Conservation (phyloP, 2,113 vertebrate species). For the Furnarius figulus region DNA sequence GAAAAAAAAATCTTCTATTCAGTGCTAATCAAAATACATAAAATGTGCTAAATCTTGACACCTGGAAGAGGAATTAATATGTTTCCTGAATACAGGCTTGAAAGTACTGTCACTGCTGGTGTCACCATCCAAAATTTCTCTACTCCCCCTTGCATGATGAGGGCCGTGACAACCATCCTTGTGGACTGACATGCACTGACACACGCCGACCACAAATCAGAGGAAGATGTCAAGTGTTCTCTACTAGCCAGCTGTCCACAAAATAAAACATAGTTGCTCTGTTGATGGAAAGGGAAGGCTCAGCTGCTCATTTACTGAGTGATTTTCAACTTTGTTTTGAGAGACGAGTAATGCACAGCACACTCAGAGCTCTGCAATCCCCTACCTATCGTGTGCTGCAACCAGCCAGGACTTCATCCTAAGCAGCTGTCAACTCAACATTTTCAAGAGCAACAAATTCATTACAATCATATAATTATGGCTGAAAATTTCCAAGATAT, state of each 20-base stretch:
- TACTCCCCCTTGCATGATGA: neutral
- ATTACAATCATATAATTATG: conserved; percentile 57
- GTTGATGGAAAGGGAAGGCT: neutral
- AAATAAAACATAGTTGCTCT: neutral
- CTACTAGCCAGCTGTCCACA: neutral
- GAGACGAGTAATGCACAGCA: neutral
- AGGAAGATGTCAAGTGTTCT: neutral
- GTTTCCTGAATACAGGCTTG: neutral
- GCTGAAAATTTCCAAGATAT: conserved; percentile 36
- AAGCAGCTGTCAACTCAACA: conserved; percentile 54
- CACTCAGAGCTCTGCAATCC: neutral
- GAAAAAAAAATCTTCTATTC: neutral
- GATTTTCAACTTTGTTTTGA: neutral
- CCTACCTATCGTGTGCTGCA: neutral
- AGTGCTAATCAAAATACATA: conserved; percentile 17
- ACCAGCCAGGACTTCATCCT: conserved; percentile 19
- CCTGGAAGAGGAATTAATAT: neutral
- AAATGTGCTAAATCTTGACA: conserved; percentile 3
- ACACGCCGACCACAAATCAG: neutral
- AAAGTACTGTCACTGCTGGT: neutral
- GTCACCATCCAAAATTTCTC: neutral
- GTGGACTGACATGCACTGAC: neutral
- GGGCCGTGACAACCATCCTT: neutral
- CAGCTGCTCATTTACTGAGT: neutral
- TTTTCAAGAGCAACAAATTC: conserved; percentile 64